Conservation (phyloP, 2,113 vertebrate genomes). For the Pica pica region DNA sequence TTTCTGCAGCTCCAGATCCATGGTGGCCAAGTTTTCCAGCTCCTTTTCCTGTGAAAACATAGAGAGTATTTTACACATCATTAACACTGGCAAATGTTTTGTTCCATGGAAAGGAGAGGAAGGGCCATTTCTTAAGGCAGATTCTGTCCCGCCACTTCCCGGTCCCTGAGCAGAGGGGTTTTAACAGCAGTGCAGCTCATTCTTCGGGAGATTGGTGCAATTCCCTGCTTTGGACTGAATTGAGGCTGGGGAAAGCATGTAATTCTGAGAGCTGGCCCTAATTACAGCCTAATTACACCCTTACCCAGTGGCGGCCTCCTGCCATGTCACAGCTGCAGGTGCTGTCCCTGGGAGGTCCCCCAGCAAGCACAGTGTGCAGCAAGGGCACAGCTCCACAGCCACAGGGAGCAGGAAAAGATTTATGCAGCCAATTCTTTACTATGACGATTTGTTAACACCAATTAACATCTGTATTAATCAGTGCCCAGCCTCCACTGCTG, state of each 20-base stretch:
- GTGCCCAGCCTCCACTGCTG: background rate
- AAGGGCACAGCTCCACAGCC: background rate
- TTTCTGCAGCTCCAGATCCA: constrained; percentile 90
- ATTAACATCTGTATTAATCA: background rate
- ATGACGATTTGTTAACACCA: accelerated
- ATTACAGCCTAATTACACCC: background rate
- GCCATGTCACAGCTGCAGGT: background rate
- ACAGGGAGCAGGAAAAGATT: background rate
- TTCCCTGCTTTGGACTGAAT: background rate
- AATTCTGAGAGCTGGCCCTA: background rate
- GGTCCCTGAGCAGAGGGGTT: background rate
- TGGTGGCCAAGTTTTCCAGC: constrained; percentile 85
- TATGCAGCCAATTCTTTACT: background rate
- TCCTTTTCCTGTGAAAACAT: constrained; percentile 79
- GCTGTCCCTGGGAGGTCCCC: background rate
- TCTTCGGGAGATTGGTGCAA: accelerated
- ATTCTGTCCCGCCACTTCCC: background rate
- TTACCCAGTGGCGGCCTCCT: background rate
- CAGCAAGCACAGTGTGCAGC: background rate
- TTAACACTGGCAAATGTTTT: accelerated
- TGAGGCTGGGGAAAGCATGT: background rate
- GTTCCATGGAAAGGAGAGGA: background rate
- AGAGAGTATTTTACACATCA: background rate
- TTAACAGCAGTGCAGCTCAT: background rate
- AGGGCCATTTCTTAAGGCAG: background rate